Percentiles rank a stretch among this genome's conserved stretches.
Conservation (phyloP, 2,797 vertebrate species). For the Coreius guichenoti region DNA sequence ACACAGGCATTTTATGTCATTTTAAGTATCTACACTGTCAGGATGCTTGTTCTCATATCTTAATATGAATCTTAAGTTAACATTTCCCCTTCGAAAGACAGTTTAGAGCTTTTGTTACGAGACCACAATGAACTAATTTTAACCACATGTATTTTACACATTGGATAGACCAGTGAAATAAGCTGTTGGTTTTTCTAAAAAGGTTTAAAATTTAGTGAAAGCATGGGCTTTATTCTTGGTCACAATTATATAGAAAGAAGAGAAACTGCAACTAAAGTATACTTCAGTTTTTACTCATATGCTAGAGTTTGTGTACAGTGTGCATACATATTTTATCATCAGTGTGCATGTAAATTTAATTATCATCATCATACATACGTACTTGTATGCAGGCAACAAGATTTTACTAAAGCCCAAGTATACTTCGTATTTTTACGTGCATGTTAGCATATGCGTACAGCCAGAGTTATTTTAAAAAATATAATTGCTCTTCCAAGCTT, state of each 20-base stretch:
- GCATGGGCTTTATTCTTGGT: background rate
- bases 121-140: background rate
- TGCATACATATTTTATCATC: background rate
- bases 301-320: background rate
- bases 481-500: no score
- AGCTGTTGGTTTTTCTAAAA: background rate
- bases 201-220: background rate
- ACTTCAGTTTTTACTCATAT: background rate
- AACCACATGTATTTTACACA: background rate
- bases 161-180: background rate
- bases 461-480: no score
- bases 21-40: constrained; percentile 1
- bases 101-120: background rate
- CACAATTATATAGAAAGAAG: background rate
- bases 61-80: constrained; percentile 9
- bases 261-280: background rate
- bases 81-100: background rate
- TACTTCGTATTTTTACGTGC: background rate
- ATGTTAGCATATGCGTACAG: background rate
- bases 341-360: background rate
- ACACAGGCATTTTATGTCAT: background rate
- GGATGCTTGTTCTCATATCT: background rate
- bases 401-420: background rate
- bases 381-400: background rate
- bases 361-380: background rate